Percentiles rank a stretch among this genome's conserved stretches.
phyloP scores from a whole-genome alignment of 2,113 vertebrate species.

The Entomyzon cyanotis region DNA sequence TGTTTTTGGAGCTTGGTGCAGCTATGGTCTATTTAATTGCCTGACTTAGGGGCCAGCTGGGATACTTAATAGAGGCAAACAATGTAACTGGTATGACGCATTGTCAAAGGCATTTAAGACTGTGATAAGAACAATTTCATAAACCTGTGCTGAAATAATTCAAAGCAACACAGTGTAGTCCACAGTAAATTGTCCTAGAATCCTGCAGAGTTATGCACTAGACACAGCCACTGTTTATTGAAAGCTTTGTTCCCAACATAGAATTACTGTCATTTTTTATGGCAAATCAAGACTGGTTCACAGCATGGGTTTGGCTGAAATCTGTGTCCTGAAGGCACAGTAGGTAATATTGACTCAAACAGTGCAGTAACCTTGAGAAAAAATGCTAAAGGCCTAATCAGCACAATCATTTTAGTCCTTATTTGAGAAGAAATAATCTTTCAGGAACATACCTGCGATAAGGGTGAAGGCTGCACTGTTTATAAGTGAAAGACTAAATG shows the following conservation, averaged over 20 bases:
- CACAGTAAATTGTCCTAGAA: not conserved
- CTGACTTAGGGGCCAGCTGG: not conserved
- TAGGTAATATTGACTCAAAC: not conserved
- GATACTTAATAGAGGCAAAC: not conserved
- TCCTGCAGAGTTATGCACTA: not conserved
- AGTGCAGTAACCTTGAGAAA: not conserved
- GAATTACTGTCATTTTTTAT: not conserved
- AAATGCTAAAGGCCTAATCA: not conserved
- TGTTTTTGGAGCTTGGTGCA: not conserved
- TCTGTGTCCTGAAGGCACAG: not conserved
- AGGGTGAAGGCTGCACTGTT: not conserved
- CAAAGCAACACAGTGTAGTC: not conserved
- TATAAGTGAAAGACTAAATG: slow-evolving; percentile 3
- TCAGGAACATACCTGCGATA: not conserved
- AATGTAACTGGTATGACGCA: not conserved
- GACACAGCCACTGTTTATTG: not conserved
- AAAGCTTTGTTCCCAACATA: not conserved
- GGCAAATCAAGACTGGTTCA: not conserved
- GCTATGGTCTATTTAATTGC: not conserved
- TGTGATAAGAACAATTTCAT: not conserved
- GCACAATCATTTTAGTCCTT: not conserved
- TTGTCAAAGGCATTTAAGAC: not conserved
- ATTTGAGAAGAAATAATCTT: slow-evolving; percentile 13
- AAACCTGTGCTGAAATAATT: not conserved
- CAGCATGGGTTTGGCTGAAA: not conserved